Base-by-base conservation (phyloP, 2,888 invertebrate genomes). In the Phytoseiulus persimilis region DNA sequence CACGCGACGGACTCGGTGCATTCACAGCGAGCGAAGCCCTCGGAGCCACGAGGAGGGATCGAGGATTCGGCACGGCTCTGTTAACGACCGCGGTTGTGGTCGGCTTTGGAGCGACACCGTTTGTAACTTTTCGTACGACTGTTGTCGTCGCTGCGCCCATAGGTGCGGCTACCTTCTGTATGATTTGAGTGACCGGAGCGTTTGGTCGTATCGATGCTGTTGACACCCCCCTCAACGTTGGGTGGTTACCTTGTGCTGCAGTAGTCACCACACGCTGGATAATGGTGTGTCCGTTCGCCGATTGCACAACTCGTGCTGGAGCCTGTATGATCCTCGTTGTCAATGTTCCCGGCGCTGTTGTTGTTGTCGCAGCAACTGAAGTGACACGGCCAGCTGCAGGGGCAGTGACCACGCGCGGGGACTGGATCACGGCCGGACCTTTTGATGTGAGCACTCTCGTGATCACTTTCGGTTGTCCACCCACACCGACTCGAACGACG, bases 1-100 rank as follows among this genome's bases (percentile, higher is more conserved):
- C 32, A 9, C 83, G 89, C 89, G 46, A n/a, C 83, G 28, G 89
- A 33, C 28, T n/a, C 45, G 83, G 18, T 23, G 89, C 5, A 31
- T 23, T 89, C 0, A 11, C 9, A 28, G 65, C 45, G 9, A 33
- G n/a, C 89, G 46, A n/a, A 11, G 45, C 46, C 31, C 87, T 33
- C 32, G 87, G n/a, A 33, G 87, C 45, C 32, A 87, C 33, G 87
- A 87, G 87, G 14, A 87, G 87, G 31, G 87, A 87, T 87, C 87
- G 87, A 87, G 87, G 87, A n/a, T 87, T 33, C 28, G 87, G 87
- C 32, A 87, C 87, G 45, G 28, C 31, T 23, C 87, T 33, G 45
- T 28, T 39, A 2, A 87, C 39, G 87, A 87, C 39, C 6, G 87
- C 32, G 5, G 87, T 45, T n/a, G 39, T 33, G 87, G 32, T 33